Percentiles rank a stretch among this genome's conserved stretches.
These are phyloP conservation scores for Rhagonycha fulva DNA, from an alignment of 2,888 invertebrate genomes.

Conservation along the genomic window DNA sequence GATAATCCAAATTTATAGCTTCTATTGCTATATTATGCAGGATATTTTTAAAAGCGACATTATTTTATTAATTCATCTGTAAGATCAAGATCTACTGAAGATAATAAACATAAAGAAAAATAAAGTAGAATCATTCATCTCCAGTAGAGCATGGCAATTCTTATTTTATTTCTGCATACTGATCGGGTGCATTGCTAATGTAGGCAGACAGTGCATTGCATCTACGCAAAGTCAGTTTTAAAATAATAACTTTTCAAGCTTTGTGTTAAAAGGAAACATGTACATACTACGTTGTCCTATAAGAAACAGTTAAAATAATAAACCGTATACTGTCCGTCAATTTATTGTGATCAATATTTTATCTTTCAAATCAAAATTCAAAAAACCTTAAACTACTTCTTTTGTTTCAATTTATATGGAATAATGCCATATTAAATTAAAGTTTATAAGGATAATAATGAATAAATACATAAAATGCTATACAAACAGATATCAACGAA, in stretches of 20 bases:
- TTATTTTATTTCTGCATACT: conserved; percentile 28
- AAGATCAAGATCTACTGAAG: neutral
- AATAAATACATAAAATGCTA: neutral
- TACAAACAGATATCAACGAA: neutral
- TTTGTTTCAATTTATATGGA: neutral
- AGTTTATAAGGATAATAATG: neutral
- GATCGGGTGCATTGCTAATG: conserved; percentile 28
- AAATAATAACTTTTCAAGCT: conserved; percentile 15
- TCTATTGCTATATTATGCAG: neutral
- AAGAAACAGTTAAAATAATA: conserved; percentile 3
- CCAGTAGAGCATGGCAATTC: conserved; percentile 29
- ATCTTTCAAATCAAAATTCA: neutral
- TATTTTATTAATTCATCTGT: conserved; percentile 12
- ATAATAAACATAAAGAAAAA: conserved; percentile 15
- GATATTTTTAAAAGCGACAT: neutral
- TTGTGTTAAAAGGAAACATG: conserved; percentile 19
- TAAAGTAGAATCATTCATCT: conserved; percentile 28
- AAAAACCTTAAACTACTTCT: neutral
- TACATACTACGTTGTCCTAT: conserved; percentile 19
- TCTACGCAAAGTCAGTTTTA: conserved; percentile 19
- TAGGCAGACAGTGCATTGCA: conserved; percentile 12
- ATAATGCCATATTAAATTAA: neutral
- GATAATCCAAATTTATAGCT: neutral
- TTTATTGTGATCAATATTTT: neutral
- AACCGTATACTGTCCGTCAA: neutral